A percentile compares a stretch with the other conserved stretches of the same genome.
phyloP scores from a whole-genome alignment of 1,140 invertebrate species.

The Heliothis virescens region DNA sequence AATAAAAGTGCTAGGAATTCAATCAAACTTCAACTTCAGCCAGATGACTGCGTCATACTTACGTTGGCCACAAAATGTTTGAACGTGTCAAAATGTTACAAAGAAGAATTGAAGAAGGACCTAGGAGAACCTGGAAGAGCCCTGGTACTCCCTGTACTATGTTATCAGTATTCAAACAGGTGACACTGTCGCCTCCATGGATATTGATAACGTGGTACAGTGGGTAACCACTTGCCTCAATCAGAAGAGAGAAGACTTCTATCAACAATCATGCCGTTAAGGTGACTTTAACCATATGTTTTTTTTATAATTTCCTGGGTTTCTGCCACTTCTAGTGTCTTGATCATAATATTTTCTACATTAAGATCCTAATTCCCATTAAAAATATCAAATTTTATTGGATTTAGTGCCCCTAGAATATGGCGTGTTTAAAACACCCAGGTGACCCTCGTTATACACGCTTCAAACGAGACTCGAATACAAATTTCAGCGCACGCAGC shows the following conservation, averaged over 20 bases:
- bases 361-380: too few species aligned
- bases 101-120: neutral
- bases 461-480: too few species aligned
- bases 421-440: too few species aligned
- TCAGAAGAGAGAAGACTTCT: neutral
- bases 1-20: too few species aligned
- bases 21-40: too few species aligned
- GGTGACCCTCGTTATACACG: too few species aligned
- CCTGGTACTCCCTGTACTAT: constrained; percentile 5
- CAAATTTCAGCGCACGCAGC: too few species aligned
- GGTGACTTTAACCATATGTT: neutral
- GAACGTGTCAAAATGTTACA: neutral
- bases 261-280: neutral
- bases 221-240: neutral
- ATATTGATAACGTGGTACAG: neutral
- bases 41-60: neutral
- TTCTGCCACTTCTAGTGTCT: neutral
- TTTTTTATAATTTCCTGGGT: neutral
- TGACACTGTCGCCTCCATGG: neutral
- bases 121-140: neutral
- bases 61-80: neutral
- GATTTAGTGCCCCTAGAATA: too few species aligned
- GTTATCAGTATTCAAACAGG: constrained; percentile 11
- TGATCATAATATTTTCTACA: too few species aligned
- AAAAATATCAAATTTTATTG: too few species aligned